Conservation (phyloP, 2,888 invertebrate species). For the Lordiphosa fenestrarum region DNA sequence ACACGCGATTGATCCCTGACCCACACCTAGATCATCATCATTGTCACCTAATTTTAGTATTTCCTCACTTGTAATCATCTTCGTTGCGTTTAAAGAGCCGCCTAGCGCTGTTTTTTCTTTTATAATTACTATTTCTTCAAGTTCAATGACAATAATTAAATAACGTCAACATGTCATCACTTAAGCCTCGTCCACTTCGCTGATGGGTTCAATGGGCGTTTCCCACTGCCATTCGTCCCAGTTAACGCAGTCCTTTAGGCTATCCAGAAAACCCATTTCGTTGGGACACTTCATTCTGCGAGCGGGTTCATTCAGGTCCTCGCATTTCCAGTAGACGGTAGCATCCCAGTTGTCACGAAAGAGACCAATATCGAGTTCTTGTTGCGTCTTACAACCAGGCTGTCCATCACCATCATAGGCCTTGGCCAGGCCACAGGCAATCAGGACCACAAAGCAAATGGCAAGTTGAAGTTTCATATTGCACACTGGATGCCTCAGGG, state of each 20-base stretch:
- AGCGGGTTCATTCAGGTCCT: conserved; percentile 50
- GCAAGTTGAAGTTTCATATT: conserved; percentile 53
- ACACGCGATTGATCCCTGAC: conserved; percentile 85
- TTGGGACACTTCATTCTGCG: conserved; percentile 47
- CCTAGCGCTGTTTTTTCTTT: conserved; percentile 42
- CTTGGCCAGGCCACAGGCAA: conserved; percentile 25
- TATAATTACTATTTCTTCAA: conserved; percentile 12
- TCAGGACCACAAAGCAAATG: conserved; percentile 42
- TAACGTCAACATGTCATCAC: conserved; percentile 18
- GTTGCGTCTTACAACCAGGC: conserved; percentile 64
- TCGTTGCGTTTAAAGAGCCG: conserved; percentile 31
- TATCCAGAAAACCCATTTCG: conserved; percentile 59
- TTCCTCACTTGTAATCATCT: conserved; percentile 7
- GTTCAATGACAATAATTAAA: conserved; percentile 55
- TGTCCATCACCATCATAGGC: conserved; percentile 60
- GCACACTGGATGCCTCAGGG: neutral
- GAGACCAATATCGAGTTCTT: conserved; percentile 53
- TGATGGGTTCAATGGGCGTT: conserved; percentile 54
- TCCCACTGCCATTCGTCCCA: conserved; percentile 76
- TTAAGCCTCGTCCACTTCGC: conserved; percentile 35
- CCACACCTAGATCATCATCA: neutral
- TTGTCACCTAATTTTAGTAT: conserved; percentile 1
- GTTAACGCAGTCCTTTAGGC: conserved; percentile 61
- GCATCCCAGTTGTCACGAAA: conserved; percentile 73
- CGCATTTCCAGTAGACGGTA: conserved; percentile 72